These are phyloP conservation scores for Drosophila mayaguana DNA, from an alignment of 2,888 invertebrate species.

Conservation along the genomic window DNA sequence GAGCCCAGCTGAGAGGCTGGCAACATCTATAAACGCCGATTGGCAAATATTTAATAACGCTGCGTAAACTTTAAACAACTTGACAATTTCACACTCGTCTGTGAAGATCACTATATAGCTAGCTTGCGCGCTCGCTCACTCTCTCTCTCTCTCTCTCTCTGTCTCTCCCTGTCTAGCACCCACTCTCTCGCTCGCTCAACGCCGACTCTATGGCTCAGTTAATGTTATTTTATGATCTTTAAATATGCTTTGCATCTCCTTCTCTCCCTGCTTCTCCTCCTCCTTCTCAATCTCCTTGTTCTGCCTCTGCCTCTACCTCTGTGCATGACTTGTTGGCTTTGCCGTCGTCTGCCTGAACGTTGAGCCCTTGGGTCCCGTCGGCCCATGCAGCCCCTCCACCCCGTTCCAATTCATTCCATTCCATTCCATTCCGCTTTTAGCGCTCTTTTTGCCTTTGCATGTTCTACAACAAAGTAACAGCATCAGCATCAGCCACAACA, in stretches of 20 bases:
- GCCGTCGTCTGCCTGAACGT: constrained; percentile 43
- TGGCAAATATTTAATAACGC: constrained; percentile 79
- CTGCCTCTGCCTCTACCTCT: constrained; percentile 19
- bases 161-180: constrained; percentile 4
- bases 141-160: neutral
- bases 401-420: constrained; percentile 23
- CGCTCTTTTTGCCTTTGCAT: constrained; percentile 39
- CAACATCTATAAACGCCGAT: constrained; percentile 79
- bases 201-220: constrained; percentile 49
- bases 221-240: constrained; percentile 78
- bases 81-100: constrained; percentile 79
- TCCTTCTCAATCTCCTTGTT: neutral
- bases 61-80: constrained; percentile 81
- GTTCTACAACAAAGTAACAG: constrained; percentile 79
- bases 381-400: constrained; percentile 1
- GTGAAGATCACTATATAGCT: constrained; percentile 60
- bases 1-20: constrained; percentile 18
- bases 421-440: constrained; percentile 33
- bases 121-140: constrained; percentile 1
- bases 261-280: constrained; percentile 5
- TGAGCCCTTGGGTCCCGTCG: constrained; percentile 65
- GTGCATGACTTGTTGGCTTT: constrained; percentile 79
- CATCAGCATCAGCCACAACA: constrained; percentile 46
- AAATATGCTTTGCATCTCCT: constrained; percentile 57
- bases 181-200: constrained; percentile 9